Percentiles rank a stretch among this genome's conserved stretches.
These are phyloP conservation scores for Eclectus roratus DNA, from an alignment of 2,113 vertebrate genomes.

Conservation along the genomic window DNA sequence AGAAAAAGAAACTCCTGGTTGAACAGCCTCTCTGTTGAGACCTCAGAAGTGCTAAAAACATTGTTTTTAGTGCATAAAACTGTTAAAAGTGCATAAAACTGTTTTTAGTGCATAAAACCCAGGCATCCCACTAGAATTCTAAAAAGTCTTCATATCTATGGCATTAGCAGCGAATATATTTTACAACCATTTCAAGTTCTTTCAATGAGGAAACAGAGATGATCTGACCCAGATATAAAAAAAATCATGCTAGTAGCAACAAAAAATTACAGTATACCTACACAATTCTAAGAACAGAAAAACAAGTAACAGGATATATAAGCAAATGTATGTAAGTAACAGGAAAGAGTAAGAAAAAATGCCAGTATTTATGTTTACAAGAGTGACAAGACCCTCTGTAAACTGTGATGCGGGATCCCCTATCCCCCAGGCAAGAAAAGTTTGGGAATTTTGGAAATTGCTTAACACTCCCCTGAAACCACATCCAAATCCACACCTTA, in stretches of 20 bases:
- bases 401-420: background rate
- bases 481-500: background rate
- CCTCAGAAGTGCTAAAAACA: background rate
- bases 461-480: background rate
- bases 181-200: background rate
- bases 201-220: background rate
- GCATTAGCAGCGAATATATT: background rate
- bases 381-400: background rate
- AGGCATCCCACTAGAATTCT: background rate
- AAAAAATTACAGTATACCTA: background rate
- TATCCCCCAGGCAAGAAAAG: background rate
- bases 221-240: background rate
- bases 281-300: background rate
- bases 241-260: background rate
- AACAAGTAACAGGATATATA: background rate
- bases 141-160: background rate
- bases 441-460: background rate
- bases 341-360: background rate
- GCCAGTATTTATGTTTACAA: background rate
- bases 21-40: background rate
- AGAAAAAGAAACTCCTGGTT: background rate
- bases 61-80: background rate
- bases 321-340: background rate
- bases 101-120: background rate
- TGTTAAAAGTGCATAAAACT: no score